Percentiles rank a stretch among this genome's conserved stretches.
Conservation (phyloP, 2,113 vertebrate genomes). For the Periophthalmus modestus region DNA sequence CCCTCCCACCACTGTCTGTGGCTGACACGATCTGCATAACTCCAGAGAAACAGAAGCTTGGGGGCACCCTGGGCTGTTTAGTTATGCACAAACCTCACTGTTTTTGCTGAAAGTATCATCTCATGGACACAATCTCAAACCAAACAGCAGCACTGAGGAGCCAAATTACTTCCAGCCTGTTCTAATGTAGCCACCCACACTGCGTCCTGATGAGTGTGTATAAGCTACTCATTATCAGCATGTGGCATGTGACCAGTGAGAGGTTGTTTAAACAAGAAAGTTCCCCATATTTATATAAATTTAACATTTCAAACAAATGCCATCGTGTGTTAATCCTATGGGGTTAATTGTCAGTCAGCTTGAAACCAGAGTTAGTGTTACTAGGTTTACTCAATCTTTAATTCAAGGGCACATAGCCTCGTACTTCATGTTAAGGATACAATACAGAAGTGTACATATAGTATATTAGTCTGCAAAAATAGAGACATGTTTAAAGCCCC, state of each 20-base stretch:
- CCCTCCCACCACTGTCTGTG: neutral
- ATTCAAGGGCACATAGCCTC: neutral
- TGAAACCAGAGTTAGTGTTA: neutral
- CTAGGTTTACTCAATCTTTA: slow-evolving; percentile 18
- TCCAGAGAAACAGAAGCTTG: slow-evolving; percentile 14
- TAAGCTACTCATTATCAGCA: slow-evolving; percentile 34
- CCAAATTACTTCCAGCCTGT: slow-evolving; percentile 28
- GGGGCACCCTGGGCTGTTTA: slow-evolving; percentile 40
- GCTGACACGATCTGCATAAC: neutral
- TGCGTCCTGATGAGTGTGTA: neutral
- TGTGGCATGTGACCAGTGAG: slow-evolving; percentile 28
- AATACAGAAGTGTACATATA: no score
- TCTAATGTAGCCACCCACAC: slow-evolving; percentile 4
- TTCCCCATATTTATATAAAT: slow-evolving; percentile 39
- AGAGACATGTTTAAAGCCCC: no score
- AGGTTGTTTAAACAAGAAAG: slow-evolving; percentile 42
- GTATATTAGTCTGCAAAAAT: no score
- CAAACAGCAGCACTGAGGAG: slow-evolving; percentile 32
- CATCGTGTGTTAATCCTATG: slow-evolving; percentile 34
- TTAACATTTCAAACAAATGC: slow-evolving; percentile 46
- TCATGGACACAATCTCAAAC: slow-evolving; percentile 37
- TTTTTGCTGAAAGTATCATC: slow-evolving; percentile 24
- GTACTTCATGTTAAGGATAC: no score
- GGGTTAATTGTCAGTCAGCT: neutral
- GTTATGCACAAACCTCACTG: slow-evolving; percentile 21